Base-by-base conservation (phyloP, 2,113 vertebrate genomes). In the Galbula dea region DNA sequence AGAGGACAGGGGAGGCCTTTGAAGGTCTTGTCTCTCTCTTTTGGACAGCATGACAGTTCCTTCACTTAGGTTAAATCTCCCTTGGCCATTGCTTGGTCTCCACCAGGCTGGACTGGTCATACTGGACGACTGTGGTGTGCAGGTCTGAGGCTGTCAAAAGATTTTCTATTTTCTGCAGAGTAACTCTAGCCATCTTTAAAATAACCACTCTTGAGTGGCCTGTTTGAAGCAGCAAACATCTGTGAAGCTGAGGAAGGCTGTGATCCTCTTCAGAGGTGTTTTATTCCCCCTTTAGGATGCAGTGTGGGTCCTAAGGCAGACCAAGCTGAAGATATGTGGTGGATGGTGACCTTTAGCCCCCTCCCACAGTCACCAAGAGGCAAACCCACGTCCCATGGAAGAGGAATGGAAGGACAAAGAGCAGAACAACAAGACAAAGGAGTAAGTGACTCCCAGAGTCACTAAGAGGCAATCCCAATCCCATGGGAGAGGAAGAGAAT, bases 401-500 rank as follows among this genome's bases (percentile, higher is more conserved):
- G 15, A 83, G 34, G 20, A 77, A 32, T 10, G 27, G 46, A 90
- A 78, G 14, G 41, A 84, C 11, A 65, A 41, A 61, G 34, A 77
- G 15, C 30, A 67, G 39, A 79, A 71, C 7, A 5, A 18, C 9
- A 39, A 21, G 49, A 75, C 22, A 66, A 49, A 13, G 66, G 36
- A 59, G 55, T n/a, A n/a, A n/a, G n/a, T n/a, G n/a, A n/a, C n/a
- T 0, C 1, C 27, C 32, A 79, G 43, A 73, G 16, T n/a, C 41
- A 5, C 27, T 18, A 48, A 67, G 54, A 80, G 32, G 29, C 12
- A 75, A 29, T 24, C 27, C 61, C 34, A 34, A 39, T 58, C 36
- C 46, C 20, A 18, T 3, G 10, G 36, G 27, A 76, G 15, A 83
- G 34, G 20, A 77, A 32, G 11, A 24, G 46, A 90, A 77, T 12